These are phyloP conservation scores for Galemys pyrenaicus DNA, from an alignment of 2,113 vertebrate species.

Conservation along the genomic window DNA sequence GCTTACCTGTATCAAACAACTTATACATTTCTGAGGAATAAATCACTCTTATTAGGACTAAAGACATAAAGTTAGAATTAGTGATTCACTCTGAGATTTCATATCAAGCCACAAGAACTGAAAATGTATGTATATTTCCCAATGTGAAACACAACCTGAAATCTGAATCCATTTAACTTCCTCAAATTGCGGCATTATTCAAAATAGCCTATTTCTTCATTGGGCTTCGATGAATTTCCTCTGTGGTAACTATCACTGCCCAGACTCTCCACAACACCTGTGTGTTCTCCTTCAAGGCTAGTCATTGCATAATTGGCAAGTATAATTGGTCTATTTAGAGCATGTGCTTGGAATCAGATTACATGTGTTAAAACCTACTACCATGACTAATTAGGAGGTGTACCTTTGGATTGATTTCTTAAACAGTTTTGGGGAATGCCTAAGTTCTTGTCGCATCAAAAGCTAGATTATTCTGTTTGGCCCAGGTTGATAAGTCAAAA, in stretches of 20 bases:
- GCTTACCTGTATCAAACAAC: neutral
- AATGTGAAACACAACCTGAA: neutral
- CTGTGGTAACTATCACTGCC: neutral
- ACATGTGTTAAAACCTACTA: neutral
- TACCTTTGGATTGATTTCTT: neutral
- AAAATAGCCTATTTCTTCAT: constrained; percentile 50
- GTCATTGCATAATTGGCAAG: neutral
- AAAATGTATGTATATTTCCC: constrained; percentile 60
- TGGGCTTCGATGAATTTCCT: constrained; percentile 20
- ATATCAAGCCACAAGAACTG: constrained; percentile 69
- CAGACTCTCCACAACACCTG: neutral
- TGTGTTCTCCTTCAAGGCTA: constrained; percentile 30
- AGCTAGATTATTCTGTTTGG: neutral
- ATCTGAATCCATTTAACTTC: constrained; percentile 69
- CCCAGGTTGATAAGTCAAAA: neutral
- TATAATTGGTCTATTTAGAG: neutral
- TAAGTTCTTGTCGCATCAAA: neutral
- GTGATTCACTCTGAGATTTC: constrained; percentile 74
- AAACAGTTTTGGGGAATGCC: neutral
- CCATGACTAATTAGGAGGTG: neutral
- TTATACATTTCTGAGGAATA: constrained; percentile 28
- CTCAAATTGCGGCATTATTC: constrained; percentile 54
- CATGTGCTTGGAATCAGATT: neutral
- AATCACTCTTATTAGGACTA: neutral
- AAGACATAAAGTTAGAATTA: constrained; percentile 8